Evolutionary conservation across 2,888 invertebrate genomes (phyloP), one percentile per base, ranked within the genome.

Genomic region (Parascotia fuliginaria): DNA sequence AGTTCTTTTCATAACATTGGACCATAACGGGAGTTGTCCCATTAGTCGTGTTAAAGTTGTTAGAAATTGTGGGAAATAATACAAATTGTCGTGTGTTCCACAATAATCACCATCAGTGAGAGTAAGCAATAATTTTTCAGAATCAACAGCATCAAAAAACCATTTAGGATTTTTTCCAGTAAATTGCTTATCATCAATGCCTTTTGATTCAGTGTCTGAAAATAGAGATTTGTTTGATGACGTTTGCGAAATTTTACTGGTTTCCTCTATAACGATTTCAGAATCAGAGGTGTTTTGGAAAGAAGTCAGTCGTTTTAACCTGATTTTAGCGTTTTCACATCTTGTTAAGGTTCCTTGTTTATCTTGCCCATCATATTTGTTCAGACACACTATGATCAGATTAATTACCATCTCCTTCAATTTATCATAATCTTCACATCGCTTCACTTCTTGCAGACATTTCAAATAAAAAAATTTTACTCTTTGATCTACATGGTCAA

Each of bases 61-160:
- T 36, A 36, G 44, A 50, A 33, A 50, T 44, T 44, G 40, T 44
- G 44, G 50, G 28, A 50, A 44, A 41, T 33, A 24, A 34, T 28
- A 46, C 6, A 31, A 33, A 37, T 32, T 31, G 16, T 41, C 41
- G 41, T 41, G 31, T 41, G 31, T 31, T 31, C n/a, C n/a, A n/a
- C n/a, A n/a, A n/a, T n/a, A n/a, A 31, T 28, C 31, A 31, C 41
- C 31, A 31, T 22, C 31, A 31, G 31, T 31, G 31, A 41, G 16
- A 16, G 19, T 15, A 31, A 31, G 31, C n/a, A 41, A 27, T 16
- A 41, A 41, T 19, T 41, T 16, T 41, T 41, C 31, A 41, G 31
- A 27, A n/a, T 41, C 19, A 31, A 31, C 31, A 31, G 16, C 15
- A 29, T 41, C 31, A n/a, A n/a, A n/a, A n/a, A n/a, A n/a, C n/a